phyloP scores from a whole-genome alignment of 2,797 vertebrate species.

The Trachops cirrhosus region DNA sequence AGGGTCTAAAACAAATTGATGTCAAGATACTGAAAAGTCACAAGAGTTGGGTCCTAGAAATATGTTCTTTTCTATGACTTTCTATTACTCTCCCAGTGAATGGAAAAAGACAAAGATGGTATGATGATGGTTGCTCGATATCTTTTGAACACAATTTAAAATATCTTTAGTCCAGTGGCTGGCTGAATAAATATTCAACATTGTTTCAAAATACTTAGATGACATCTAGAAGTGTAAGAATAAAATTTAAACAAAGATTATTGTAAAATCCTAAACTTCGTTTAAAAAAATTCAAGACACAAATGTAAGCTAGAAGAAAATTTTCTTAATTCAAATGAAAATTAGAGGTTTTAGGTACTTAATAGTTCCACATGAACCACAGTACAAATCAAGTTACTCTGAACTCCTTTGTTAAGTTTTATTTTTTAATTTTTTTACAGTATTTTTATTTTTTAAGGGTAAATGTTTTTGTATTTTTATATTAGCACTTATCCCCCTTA shows the following conservation, averaged over 20 bases:
- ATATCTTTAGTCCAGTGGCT: background rate
- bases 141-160: background rate
- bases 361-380: background rate
- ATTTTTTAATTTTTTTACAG: background rate
- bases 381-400: background rate
- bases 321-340: conserved; percentile 3
- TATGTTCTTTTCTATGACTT: background rate
- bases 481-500: no score
- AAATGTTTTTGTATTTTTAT: no score
- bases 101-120: background rate
- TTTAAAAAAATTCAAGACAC: background rate
- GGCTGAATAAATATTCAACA: background rate
- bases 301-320: background rate
- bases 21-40: background rate
- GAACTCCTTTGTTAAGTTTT: background rate
- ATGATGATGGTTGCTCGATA: background rate
- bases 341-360: background rate
- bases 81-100: background rate
- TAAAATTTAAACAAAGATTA: background rate
- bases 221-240: background rate
- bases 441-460: no score
- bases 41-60: background rate
- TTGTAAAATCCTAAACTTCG: background rate
- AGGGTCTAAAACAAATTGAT: background rate
- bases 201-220: background rate